Percentiles rank a stretch among this genome's conserved stretches.
Evolutionary conservation across 2,113 vertebrate genomes (phyloP).

Genomic region (Rhodinocichla rosea): DNA sequence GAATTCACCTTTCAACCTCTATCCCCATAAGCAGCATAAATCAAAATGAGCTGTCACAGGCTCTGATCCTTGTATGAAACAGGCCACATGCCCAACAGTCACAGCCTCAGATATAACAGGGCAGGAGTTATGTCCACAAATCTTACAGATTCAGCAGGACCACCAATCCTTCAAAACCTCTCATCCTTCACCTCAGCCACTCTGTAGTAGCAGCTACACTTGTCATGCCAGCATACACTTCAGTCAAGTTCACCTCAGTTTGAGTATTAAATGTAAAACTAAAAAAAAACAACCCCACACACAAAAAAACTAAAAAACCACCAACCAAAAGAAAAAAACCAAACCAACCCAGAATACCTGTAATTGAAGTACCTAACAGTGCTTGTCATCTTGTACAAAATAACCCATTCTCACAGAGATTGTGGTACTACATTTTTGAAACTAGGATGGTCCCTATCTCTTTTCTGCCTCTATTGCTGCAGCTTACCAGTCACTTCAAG

Average conservation of each 20-base stretch:
- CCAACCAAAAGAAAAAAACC: no score
- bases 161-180: not conserved
- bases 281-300: not conserved
- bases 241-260: not conserved
- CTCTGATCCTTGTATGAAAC: not conserved
- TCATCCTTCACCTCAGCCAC: not conserved
- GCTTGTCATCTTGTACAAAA: not conserved
- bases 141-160: not conserved
- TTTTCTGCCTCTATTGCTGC: not conserved
- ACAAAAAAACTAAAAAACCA: not conserved
- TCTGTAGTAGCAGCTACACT: not conserved
- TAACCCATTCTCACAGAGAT: not conserved
- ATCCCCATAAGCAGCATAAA: not conserved
- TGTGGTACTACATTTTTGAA: not conserved
- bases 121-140: not conserved
- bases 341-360: not conserved
- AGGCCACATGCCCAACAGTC: not conserved
- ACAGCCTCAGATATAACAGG: not conserved
- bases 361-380: not conserved
- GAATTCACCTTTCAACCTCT: not conserved
- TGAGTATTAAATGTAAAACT: not conserved
- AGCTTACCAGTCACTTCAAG: not conserved
- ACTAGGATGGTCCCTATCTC: fast-evolving
- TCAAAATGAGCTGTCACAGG: not conserved
- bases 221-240: fast-evolving